Conservation (phyloP, 2,888 invertebrate genomes). For the Pseudoips prasinana region DNA sequence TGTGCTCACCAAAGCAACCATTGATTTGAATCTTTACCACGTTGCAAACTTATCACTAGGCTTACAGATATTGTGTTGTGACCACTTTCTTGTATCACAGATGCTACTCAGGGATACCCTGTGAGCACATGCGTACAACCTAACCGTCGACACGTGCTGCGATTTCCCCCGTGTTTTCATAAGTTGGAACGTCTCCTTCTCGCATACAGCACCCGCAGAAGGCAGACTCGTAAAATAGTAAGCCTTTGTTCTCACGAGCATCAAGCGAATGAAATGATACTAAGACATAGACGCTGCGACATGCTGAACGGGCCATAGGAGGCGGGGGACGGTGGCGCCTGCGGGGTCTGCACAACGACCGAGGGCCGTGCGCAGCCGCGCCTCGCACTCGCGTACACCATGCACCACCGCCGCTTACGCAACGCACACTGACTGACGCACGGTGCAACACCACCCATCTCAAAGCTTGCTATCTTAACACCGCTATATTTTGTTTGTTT, state of each 20-base stretch:
- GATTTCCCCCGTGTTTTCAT: constrained; percentile 73
- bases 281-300: constrained; percentile 73
- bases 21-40: constrained; percentile 58
- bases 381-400: constrained; percentile 55
- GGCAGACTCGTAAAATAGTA: constrained; percentile 83
- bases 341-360: constrained; percentile 57
- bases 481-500: background rate
- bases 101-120: constrained; percentile 71
- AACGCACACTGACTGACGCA: constrained; percentile 26
- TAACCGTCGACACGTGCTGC: constrained; percentile 73
- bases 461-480: constrained; percentile 30
- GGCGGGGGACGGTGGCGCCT: constrained; percentile 73
- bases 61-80: constrained; percentile 76
- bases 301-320: constrained; percentile 72
- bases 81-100: constrained; percentile 78
- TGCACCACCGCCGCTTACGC: constrained; percentile 48
- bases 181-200: constrained; percentile 88
- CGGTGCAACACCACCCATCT: constrained; percentile 20
- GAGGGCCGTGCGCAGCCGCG: constrained; percentile 60
- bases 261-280: constrained; percentile 76
- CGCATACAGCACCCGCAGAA: constrained; percentile 92
- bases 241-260: constrained; percentile 82
- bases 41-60: constrained; percentile 72
- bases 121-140: constrained; percentile 73
- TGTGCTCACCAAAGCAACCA: constrained; percentile 65